These are phyloP conservation scores for Sceloporus tristichus DNA, from an alignment of 2,113 vertebrate genomes.

Conservation along the genomic window DNA sequence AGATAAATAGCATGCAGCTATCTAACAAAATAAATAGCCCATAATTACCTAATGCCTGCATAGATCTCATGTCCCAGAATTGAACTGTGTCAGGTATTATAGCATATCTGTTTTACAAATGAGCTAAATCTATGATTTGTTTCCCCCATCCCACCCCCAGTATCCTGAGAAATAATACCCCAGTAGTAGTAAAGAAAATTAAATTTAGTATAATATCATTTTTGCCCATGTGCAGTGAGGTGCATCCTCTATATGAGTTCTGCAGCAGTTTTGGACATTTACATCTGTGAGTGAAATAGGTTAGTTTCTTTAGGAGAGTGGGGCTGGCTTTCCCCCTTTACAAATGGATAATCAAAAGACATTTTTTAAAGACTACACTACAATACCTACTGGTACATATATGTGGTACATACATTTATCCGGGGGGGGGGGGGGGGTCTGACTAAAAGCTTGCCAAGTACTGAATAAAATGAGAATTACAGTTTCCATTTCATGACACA, in stretches of 20 bases:
- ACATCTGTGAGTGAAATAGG: conserved; percentile 26
- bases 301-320: neutral
- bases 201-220: conserved; percentile 12
- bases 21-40: neutral
- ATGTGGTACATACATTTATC: no score
- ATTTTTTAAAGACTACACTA: conserved; percentile 23
- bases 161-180: neutral
- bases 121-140: neutral
- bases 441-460: no score
- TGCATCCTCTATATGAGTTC: neutral
- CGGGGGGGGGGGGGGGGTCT: no score
- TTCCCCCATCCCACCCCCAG: no score
- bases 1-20: neutral
- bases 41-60: no score
- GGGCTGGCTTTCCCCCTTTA: conserved; percentile 37
- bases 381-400: no score
- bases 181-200: conserved; percentile 31
- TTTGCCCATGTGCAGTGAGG: neutral
- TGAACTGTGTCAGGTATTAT: neutral
- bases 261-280: conserved; percentile 11
- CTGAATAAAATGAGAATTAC: no score
- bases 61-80: neutral
- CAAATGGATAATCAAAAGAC: conserved; percentile 66
- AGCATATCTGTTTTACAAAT: neutral
- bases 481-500: neutral